Percentiles rank a stretch among this genome's conserved stretches.
Conservation (phyloP, 2,113 vertebrate species). For the Epinephelus cyanopodus region DNA sequence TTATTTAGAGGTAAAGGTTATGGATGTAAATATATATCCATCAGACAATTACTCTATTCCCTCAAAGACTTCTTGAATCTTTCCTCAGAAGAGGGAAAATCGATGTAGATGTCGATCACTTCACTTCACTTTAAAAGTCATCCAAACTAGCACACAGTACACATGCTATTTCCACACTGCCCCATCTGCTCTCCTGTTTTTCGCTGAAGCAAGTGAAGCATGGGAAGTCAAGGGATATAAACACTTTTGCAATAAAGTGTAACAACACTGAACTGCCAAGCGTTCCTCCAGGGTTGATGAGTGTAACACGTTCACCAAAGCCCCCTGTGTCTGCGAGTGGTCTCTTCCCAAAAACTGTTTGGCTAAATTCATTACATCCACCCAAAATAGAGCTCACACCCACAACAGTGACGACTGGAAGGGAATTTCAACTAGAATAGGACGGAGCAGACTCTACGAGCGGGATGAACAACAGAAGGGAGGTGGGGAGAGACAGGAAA, state of each 20-base stretch:
- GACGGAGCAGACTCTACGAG: conserved; percentile 28
- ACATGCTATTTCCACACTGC: background rate
- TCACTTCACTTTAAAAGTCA: conserved; percentile 11
- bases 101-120: conserved; percentile 10
- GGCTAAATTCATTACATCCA: conserved; percentile 60
- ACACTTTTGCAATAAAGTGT: conserved; percentile 36
- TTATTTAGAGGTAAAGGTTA: conserved; percentile 11
- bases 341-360: conserved; percentile 26
- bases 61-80: conserved; percentile 1
- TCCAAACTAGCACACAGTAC: conserved; percentile 7
- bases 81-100: conserved; percentile 23
- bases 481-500: conserved; percentile 37
- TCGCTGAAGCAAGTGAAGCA: conserved; percentile 28
- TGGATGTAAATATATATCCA: background rate
- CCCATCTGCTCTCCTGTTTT: conserved; percentile 24
- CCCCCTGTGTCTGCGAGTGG: conserved; percentile 26
- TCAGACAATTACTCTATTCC: background rate
- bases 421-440: conserved; percentile 57
- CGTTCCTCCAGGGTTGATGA: conserved; percentile 26
- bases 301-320: conserved; percentile 1
- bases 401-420: conserved; percentile 56
- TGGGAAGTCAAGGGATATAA: conserved; percentile 24
- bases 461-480: conserved; percentile 63
- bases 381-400: conserved; percentile 55
- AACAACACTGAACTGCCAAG: conserved; percentile 21